Base-by-base conservation (phyloP, 1,140 invertebrate genomes). In the Diabrotica virgifera region DNA sequence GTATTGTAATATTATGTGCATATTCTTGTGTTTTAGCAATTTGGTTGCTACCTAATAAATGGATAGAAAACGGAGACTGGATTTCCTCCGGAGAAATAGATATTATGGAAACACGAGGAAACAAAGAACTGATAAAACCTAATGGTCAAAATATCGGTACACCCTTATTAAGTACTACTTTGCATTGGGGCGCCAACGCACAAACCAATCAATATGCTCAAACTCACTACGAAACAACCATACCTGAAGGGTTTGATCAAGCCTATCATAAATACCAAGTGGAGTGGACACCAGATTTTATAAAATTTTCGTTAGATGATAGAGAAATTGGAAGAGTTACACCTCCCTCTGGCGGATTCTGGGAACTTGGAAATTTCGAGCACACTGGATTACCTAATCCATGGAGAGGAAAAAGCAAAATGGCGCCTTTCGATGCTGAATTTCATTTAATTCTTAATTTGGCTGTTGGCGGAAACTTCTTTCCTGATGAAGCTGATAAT, bases 371-470 rank as follows among this genome's bases (percentile, higher is more conserved):
- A 35, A 36, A 59, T 13, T 68, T 71, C 6, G 59, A 56, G 5
- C 7, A 13, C 5, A 35, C 56, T 12, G 54, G 58, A 46, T 6
- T 63, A 9, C 59, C 69, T 5, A 77, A 79, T 71, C 73, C 72
- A 10, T 85, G 83, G 83, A 58, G 66, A 11, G 56, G 64, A 9
- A 76, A 74, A 6, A 63, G 66, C 0, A 77, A 77, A 64, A 81
- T 83, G 77, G 83, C 85, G 14, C 85, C 85, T 5, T 86, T 86
- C 67, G 83, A 86, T 73, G 74, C 81, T 68, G 65, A 88, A 83
- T 89, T 89, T 75, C 87, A 87, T 70, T 66, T 90, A 11, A 84
- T 89, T 52, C 77, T 89, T 11, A 88, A 89, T 75, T 57, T 74
- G 24, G 51, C 72, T 64, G 35, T 67, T 62, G 78, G 79, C 5